These are phyloP conservation scores for Parazoanthus swiftii DNA, from an alignment of 92 coral and sea anemone species.

Conservation along the genomic window DNA sequence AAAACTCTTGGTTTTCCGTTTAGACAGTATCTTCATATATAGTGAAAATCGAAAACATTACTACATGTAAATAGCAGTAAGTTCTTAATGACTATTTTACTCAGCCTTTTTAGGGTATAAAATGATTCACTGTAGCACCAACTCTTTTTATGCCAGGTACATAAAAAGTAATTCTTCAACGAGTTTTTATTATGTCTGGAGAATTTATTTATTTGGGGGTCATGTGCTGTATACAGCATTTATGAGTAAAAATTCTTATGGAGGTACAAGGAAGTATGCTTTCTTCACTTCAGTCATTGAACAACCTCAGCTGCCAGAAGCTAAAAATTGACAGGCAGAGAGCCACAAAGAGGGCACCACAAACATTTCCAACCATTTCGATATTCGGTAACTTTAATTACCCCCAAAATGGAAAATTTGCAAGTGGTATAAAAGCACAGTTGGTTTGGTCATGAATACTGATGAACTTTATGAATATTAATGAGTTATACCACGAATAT, in stretches of 20 bases:
- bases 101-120: neutral
- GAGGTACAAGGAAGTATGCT: neutral
- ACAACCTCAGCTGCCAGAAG: slow-evolving; percentile 25
- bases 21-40: too few relatives aligned
- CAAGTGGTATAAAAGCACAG: neutral
- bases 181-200: too few relatives aligned
- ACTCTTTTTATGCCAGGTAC: neutral
- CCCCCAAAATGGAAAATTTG: slow-evolving; percentile 18
- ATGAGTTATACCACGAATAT: too few relatives aligned
- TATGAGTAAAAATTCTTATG: neutral
- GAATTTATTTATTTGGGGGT: neutral
- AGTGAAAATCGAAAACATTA: neutral
- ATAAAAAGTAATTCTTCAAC: too few relatives aligned
- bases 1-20: neutral
- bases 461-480: too few relatives aligned
- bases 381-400: slow-evolving; percentile 45
- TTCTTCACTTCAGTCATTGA: slow-evolving; percentile 29
- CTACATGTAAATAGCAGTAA: neutral
- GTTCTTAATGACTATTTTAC: neutral
- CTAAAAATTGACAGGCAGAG: slow-evolving; percentile 16
- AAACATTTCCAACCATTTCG: slow-evolving; percentile 41
- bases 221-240: neutral
- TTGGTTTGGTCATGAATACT: too few relatives aligned
- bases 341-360: neutral
- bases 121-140: neutral